Evolutionary conservation across 2,113 vertebrate species (phyloP).

Genomic region (Marcusenius ussheri): DNA sequence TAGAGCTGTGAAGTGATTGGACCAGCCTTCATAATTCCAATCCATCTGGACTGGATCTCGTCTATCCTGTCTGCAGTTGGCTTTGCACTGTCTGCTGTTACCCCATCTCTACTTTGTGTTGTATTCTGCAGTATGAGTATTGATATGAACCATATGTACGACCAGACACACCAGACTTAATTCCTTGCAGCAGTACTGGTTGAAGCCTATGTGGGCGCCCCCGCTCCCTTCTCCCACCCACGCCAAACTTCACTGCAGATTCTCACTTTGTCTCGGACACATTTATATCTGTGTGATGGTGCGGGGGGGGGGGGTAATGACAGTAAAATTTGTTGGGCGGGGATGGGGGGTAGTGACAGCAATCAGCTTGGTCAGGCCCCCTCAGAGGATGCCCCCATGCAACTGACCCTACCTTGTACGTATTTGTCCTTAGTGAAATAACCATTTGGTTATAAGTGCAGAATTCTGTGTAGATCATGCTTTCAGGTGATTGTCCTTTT

Average conservation of each 20-base stretch:
- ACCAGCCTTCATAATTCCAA: not conserved
- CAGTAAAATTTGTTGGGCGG: not conserved
- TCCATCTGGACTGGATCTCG: not conserved
- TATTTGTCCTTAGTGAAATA: not conserved
- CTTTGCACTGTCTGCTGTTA: not conserved
- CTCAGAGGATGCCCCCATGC: not conserved
- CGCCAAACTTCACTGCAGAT: not conserved
- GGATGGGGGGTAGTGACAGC: not conserved
- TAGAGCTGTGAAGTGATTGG: not conserved
- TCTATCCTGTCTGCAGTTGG: not conserved
- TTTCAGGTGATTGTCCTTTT: not conserved
- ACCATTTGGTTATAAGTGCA: not conserved
- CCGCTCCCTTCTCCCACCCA: too few relatives aligned
- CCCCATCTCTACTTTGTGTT: not conserved
- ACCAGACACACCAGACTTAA: not conserved
- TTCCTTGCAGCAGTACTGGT: not conserved
- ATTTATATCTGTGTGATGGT: not conserved
- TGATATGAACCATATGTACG: not conserved
- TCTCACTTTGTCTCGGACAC: not conserved
- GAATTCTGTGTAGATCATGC: not conserved
- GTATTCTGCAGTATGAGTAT: not conserved
- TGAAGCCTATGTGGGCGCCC: too few relatives aligned
- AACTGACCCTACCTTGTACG: not conserved
- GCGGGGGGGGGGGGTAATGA: not conserved
- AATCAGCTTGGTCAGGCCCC: not conserved